phyloP scores from a whole-genome alignment of 2,113 vertebrate genomes.

The Cochlearius cochlearius region DNA sequence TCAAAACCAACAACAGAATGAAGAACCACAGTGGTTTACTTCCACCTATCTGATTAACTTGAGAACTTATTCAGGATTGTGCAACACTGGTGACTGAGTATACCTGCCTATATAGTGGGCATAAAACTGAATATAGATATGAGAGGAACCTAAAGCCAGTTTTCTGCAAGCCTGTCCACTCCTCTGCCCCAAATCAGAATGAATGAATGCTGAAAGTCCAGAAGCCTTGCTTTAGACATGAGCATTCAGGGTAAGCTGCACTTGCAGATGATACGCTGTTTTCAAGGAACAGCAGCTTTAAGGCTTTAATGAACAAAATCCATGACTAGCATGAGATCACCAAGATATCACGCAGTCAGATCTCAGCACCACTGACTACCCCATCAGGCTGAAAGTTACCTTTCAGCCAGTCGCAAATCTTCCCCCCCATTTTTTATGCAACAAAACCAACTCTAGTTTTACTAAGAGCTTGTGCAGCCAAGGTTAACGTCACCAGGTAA shows the following conservation, averaged over 20 bases:
- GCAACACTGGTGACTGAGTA: background rate
- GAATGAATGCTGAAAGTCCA: background rate
- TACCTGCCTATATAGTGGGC: background rate
- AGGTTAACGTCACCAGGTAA: rapidly evolving
- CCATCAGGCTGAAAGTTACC: background rate
- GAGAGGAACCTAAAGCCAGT: background rate
- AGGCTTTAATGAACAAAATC: background rate
- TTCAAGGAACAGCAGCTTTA: background rate
- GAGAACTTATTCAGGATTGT: background rate
- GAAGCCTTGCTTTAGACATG: background rate
- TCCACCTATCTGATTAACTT: background rate
- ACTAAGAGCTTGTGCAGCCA: background rate
- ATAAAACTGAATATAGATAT: background rate
- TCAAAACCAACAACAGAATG: background rate
- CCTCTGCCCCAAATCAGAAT: background rate
- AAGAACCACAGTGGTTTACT: background rate
- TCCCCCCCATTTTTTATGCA: rapidly evolving
- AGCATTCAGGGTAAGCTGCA: background rate
- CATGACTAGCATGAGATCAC: background rate
- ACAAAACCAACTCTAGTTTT: background rate
- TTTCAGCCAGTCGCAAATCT: background rate
- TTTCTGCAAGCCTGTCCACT: background rate
- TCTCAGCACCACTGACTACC: background rate
- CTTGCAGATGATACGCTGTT: background rate
- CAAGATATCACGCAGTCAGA: background rate